Percentiles rank a stretch among this genome's conserved stretches.
Conservation (phyloP, 2,113 vertebrate species). For the Ifrita kowaldi region DNA sequence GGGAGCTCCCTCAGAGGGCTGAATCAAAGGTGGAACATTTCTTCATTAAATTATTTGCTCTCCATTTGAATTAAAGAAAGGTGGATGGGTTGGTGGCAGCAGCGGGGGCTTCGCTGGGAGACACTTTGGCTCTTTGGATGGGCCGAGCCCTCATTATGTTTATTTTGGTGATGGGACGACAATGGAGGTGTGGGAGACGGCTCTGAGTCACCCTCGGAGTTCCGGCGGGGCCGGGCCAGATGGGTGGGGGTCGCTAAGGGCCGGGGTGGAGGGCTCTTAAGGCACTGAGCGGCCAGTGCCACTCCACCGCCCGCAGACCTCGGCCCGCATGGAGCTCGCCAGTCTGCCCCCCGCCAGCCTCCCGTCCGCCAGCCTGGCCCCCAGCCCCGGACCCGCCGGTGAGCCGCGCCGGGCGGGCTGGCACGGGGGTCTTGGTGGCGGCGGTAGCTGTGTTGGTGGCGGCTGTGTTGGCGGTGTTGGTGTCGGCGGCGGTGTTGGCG, state of each 20-base stretch:
- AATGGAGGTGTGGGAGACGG: conserved; percentile 42
- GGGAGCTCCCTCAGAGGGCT: background rate
- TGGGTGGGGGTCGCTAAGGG: background rate
- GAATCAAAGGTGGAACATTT: background rate
- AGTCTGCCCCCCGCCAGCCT: background rate
- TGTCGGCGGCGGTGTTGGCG: background rate
- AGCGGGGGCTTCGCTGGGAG: background rate
- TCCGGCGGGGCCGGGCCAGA: background rate
- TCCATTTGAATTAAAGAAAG: background rate
- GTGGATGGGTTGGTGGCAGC: background rate
- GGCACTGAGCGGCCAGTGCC: background rate
- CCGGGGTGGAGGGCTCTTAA: background rate
- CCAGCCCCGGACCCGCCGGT: background rate
- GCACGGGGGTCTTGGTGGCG: too few species aligned
- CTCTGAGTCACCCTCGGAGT: conserved; percentile 42
- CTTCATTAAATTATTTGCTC: background rate
- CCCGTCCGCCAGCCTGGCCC: background rate
- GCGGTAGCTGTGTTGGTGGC: background rate
- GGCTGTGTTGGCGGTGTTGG: background rate
- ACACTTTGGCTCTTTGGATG: conserved; percentile 10
- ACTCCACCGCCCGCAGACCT: background rate
- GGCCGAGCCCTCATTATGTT: conserved; percentile 28
- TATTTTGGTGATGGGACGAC: conserved; percentile 62
- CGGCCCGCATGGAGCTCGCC: conserved; percentile 3
- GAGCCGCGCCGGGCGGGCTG: background rate